Evolutionary conservation across 2,113 vertebrate species (phyloP), one percentile per base, ranked within the genome.

Genomic region (Callorhinus ursinus): DNA sequence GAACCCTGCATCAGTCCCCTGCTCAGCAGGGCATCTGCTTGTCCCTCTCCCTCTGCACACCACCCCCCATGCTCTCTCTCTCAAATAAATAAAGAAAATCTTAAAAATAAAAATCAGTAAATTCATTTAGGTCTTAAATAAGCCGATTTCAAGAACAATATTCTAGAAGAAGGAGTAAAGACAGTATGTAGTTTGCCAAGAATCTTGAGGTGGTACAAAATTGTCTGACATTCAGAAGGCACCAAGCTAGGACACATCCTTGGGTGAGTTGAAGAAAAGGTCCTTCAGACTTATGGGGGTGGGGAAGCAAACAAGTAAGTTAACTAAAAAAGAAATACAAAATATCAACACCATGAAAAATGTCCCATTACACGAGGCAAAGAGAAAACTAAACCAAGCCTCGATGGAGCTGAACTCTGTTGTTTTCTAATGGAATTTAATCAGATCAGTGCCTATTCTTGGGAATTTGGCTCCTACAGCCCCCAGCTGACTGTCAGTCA

Each of bases 51-150:
- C 67, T 69, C 67, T n/a, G 67, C 28, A 65, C 31, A 33, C 14
- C 63, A 65, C 13, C 63, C 63, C 63, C 63, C 21, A 24, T 59
- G 57, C 8, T 28, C 61, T 31, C 61, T 63, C 61, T 31, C 26
- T 14, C 61, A 13, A 18, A 69, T 69, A 19, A 69, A 69, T 69
- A 24, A 24, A 10, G 9, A 69, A 69, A 69, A 69, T n/a, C 67
- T 69, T 69, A 69, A 69, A 69, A 69, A 69, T 33, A 65, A 67
- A 33, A 67, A 67, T 46, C 33, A 19, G 4, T 7, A 65, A 31
- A 65, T 63, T 69, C 21, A 87, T 57, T 92, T 95, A 90, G 11
- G 63, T 63, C 39, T 96, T 98, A 42, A 86, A 81, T 24, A 88
- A 92, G 28, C 53, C 1, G 8, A 67, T 82, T 65, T 89, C n/a